phyloP scores from a whole-genome alignment of 2,888 invertebrate genomes.

The Trachelus tabidus region DNA sequence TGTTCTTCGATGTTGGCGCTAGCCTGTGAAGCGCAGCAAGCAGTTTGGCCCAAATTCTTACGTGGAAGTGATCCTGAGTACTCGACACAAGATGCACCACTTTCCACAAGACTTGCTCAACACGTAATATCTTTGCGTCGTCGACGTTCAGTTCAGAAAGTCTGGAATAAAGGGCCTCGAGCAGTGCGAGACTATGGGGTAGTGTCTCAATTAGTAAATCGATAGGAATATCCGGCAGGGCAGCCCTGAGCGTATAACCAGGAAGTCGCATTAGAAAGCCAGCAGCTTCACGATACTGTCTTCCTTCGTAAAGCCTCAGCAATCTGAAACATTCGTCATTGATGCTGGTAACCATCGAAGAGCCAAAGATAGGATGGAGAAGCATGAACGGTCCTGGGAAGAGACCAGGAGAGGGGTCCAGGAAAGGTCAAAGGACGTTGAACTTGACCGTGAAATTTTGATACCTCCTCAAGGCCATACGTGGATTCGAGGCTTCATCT shows the following conservation, averaged over 20 bases:
- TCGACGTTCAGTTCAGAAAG: conserved; percentile 51
- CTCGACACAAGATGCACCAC: conserved; percentile 81
- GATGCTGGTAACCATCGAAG: background rate
- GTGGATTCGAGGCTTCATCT: conserved; percentile 57
- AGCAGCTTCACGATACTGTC: conserved; percentile 92
- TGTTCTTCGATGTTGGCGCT: conserved; percentile 73
- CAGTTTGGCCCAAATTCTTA: conserved; percentile 54
- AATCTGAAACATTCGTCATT: conserved; percentile 62
- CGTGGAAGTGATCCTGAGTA: conserved; percentile 45
- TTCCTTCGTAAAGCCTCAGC: conserved; percentile 85
- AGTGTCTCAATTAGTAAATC: conserved; percentile 90
- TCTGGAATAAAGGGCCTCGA: conserved; percentile 81
- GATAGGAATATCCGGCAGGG: conserved; percentile 83
- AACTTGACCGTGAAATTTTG: conserved; percentile 8
- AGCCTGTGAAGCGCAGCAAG: conserved; percentile 44
- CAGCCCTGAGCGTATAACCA: conserved; percentile 81
- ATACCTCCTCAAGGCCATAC: conserved; percentile 58
- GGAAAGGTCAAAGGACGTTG: background rate
- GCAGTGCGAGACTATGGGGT: conserved; percentile 86
- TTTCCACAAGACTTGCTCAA: conserved; percentile 87
- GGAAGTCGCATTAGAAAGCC: conserved; percentile 84
- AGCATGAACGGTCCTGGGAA: conserved; percentile 46
- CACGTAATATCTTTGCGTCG: conserved; percentile 66
- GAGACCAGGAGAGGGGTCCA: conserved; percentile 1
- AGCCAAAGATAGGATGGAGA: background rate